Evolutionary conservation across 92 coral and sea anemone genomes (phyloP), one percentile per base, ranked within the genome.

Genomic region (Virgularia gustaviana): DNA sequence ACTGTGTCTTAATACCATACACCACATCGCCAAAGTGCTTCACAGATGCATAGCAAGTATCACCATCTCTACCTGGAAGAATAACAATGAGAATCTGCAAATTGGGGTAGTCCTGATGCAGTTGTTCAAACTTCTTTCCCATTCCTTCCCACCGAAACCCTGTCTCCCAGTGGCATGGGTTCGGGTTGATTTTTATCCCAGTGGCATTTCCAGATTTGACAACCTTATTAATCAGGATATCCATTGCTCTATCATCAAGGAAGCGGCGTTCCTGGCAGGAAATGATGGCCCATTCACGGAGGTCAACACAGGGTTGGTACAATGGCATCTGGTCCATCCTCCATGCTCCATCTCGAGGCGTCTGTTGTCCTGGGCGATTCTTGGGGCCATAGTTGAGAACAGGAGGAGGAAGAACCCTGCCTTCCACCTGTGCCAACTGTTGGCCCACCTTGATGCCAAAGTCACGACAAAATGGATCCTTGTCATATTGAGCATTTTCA

Each of bases 1-100:
- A 88, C 36, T 88, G 96, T n/a, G 96, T 91, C 0, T 89, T 57
- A 23, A 91, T 78, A 32, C 97, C 97, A 12, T 88, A 58, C 15
- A 86, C 85, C 16, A 85, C 84, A 67, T 91, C 97, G 0, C 96
- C 96, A 30, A 83, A 87, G n/a, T 87, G 91, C 73, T 91, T 91
- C 9, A 91, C 81, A 44, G 86, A 88, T 22, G 85, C 78, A 28
- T 68, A 68, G 27, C 9, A 68, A 13, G 30, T 39, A 2, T 68
- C 75, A 33, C 31, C 28, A 20, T 45, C 75, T 63, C 66, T 81
- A 12, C 34, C 78, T 16, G 96, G 90, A 22, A 88, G 52, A 24
- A 85, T 83, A 2, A 82, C 89, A 13, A 91, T 35, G 29, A 91
- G 81, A 13, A 91, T 82, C 71, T 89, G 96, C 8, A 91, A 68